Evolutionary conservation across 1,140 invertebrate species (phyloP).

Genomic region (Apolygus lucorum): DNA sequence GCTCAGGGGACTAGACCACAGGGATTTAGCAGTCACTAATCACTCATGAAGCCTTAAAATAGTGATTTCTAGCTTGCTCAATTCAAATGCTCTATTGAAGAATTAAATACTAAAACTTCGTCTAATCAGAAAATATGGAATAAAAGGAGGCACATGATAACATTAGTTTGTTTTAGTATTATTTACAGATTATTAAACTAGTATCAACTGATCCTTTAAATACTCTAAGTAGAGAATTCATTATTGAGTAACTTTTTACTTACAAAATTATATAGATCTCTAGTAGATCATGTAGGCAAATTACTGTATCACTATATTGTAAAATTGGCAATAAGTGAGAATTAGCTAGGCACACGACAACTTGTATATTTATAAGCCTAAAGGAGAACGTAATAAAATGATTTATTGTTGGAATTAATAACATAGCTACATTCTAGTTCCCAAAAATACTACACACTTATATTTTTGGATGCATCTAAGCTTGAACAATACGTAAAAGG

Average conservation of each 20-base stretch:
- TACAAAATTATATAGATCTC: not conserved
- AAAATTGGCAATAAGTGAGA: not conserved
- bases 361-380: not conserved
- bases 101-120: too few species aligned
- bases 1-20: too few species aligned
- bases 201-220: not conserved
- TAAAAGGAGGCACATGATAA: not conserved
- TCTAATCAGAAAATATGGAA: too few species aligned
- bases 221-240: not conserved
- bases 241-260: not conserved
- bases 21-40: too few species aligned
- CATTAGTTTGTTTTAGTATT: not conserved
- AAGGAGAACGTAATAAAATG: not conserved
- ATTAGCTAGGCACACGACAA: not conserved
- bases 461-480: constrained; percentile 1
- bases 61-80: too few species aligned
- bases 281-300: not conserved
- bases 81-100: too few species aligned
- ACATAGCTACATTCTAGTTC: not conserved
- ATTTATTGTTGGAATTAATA: not conserved
- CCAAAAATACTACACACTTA: constrained; percentile 15
- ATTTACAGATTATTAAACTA: not conserved
- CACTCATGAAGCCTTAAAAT: too few species aligned
- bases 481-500: not conserved
- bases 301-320: not conserved